These are phyloP conservation scores for Myiozetetes cayanensis DNA, from an alignment of 2,113 vertebrate species.

Conservation along the genomic window DNA sequence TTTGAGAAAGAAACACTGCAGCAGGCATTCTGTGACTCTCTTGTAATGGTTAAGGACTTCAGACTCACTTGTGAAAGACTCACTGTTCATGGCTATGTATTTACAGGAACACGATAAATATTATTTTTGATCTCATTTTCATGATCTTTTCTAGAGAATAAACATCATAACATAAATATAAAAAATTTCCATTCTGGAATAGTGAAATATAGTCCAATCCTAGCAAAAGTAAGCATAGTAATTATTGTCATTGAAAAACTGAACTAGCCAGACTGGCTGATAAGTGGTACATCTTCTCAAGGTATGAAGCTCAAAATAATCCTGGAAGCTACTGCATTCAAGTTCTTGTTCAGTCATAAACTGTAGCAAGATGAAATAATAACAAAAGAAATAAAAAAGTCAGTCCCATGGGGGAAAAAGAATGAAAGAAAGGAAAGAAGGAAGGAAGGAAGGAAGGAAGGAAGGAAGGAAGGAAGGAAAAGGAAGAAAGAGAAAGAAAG, in stretches of 20 bases:
- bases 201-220: background rate
- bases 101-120: background rate
- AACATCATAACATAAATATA: background rate
- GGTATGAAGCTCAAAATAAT: slow-evolving; percentile 73
- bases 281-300: slow-evolving; percentile 66
- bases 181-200: background rate
- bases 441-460: background rate
- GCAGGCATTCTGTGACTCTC: background rate
- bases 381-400: background rate
- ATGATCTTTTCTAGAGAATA: background rate
- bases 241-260: slow-evolving; percentile 26
- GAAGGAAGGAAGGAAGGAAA: background rate
- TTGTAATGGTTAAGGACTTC: background rate
- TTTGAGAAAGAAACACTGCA: background rate
- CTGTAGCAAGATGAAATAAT: slow-evolving; percentile 47
- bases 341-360: slow-evolving; percentile 59
- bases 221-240: slow-evolving; percentile 20
- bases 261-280: slow-evolving; percentile 43
- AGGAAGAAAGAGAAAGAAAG: no score
- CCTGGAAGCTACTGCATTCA: slow-evolving; percentile 41
- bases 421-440: background rate
- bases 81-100: background rate
- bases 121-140: background rate
- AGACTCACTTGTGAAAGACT: background rate
- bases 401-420: background rate